Conservation (phyloP, 1,140 invertebrate species). For the Zophobas atratus region DNA sequence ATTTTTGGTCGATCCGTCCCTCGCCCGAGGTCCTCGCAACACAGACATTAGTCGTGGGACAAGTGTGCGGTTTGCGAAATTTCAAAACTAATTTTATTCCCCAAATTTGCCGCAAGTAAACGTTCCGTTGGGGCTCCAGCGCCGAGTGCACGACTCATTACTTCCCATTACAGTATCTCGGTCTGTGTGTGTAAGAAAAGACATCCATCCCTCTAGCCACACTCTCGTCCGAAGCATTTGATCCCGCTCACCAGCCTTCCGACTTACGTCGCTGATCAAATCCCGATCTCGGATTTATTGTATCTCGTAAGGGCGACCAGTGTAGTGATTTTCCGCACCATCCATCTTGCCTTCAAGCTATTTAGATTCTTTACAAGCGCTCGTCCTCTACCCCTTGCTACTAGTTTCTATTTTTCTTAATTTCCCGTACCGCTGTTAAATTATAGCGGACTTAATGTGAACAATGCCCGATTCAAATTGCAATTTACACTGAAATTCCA, state of each 20-base stretch:
- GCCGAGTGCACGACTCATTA: slow-evolving; percentile 43
- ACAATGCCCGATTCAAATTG: slow-evolving; percentile 37
- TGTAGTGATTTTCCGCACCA: slow-evolving; percentile 58
- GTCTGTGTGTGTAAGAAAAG: slow-evolving; percentile 41
- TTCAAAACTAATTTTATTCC: slow-evolving; percentile 40
- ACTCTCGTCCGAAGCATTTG: slow-evolving; percentile 42
- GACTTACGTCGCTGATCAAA: slow-evolving; percentile 50
- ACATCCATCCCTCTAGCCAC: slow-evolving; percentile 43
- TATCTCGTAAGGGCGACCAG: slow-evolving; percentile 57
- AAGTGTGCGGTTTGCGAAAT: slow-evolving; percentile 36
- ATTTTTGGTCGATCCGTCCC: too few species aligned
- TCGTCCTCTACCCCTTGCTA: slow-evolving; percentile 2
- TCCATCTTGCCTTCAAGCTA: slow-evolving; percentile 53
- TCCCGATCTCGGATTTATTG: slow-evolving; percentile 54
- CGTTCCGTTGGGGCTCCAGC: slow-evolving; percentile 24
- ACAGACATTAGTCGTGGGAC: slow-evolving; percentile 10
- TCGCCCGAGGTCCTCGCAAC: too few species aligned
- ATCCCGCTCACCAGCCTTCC: not conserved
- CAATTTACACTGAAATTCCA: slow-evolving; percentile 49
- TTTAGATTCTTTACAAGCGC: slow-evolving; percentile 53
- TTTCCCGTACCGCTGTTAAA: slow-evolving; percentile 50
- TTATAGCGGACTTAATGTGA: slow-evolving; percentile 49
- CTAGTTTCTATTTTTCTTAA: slow-evolving; percentile 55
- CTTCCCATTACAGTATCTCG: slow-evolving; percentile 44
- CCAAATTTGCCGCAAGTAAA: slow-evolving; percentile 45